Evolutionary conservation across 2,797 vertebrate genomes (phyloP).

Genomic region (Sorex maritimensis): DNA sequence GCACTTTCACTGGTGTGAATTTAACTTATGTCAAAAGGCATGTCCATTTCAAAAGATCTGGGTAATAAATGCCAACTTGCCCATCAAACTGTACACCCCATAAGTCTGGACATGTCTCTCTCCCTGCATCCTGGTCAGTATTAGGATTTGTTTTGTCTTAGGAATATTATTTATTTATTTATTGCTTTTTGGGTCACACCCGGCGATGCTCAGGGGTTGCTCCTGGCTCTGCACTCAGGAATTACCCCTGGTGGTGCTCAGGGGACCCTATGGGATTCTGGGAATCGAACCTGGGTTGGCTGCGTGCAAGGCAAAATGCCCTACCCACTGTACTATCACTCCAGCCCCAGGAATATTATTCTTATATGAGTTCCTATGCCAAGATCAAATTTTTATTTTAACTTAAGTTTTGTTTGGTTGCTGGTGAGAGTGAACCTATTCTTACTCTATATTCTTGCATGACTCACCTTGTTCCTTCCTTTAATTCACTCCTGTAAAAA

Average conservation of each 20-base stretch:
- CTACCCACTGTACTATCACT: too few species aligned
- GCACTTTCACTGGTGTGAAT: constrained; percentile 51
- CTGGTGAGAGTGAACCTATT: constrained; percentile 8
- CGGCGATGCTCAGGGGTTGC: too few species aligned
- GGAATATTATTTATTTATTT: too few species aligned
- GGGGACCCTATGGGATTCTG: too few species aligned
- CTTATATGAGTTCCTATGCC: neutral
- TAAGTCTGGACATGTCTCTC: neutral
- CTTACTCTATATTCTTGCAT: neutral
- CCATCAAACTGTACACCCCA: neutral
- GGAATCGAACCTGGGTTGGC: too few species aligned
- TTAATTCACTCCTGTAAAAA: neutral
- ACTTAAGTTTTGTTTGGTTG: constrained; percentile 29
- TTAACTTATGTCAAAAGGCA: constrained; percentile 10
- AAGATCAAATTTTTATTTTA: constrained; percentile 28
- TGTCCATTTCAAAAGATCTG: constrained; percentile 39
- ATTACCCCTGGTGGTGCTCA: too few species aligned
- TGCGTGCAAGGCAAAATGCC: too few species aligned
- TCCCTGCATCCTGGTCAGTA: constrained; percentile 14
- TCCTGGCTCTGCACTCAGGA: too few species aligned
- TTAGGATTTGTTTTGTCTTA: neutral
- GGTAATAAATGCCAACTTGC: neutral
- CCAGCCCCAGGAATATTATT: neutral
- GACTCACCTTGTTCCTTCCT: neutral
- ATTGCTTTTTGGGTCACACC: too few species aligned